Evolutionary conservation across 2,888 invertebrate species (phyloP), one percentile per base, ranked within the genome.

Genomic region (Nemapogon koenigi): DNA sequence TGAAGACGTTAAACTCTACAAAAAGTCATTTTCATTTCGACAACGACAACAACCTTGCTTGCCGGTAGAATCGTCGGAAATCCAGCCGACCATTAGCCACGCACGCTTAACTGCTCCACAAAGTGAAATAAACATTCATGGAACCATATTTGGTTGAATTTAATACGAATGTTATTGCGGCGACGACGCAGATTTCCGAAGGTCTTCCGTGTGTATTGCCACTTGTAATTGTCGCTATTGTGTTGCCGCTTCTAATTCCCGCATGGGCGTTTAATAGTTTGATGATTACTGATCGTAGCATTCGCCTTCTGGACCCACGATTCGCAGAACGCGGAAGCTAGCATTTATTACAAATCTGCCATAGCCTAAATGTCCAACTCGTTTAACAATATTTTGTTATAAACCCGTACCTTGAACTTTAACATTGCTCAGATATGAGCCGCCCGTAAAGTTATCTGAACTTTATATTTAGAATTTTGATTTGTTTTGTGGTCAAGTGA

Each of bases 251-350:
- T 53, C 55, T 61, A 59, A 64, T 62, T 59, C 55, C 53, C 51
- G 57, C 52, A 61, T 67, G 61, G 72, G 63, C 63, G 70, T 62
- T 60, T 63, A 68, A 66, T 64, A 50, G 58, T 44, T 47, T 55
- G 49, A 48, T 57, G 58, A 61, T 64, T 61, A 57, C 57, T 27
- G 8, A 6, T 26, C 15, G 36, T 10, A 16, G 18, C 29, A 31
- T 61, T 65, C 63, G 56, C 61, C 42, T 52, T 49, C 57, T 59
- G 56, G 47, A 44, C 43, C 45, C 14, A 25, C 3, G 16, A 7
- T 19, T 17, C 16, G 28, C 16, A 54, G 58, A 62, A 66, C 60
- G 51, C 62, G 61, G 61, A 63, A 65, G 52, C 46, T 45, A 43
- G 41, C n/a, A n/a, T n/a, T n/a, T n/a, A n/a, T n/a, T n/a, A n/a